A percentile compares a stretch with the other conserved stretches of the same genome.
Evolutionary conservation across 2,113 vertebrate genomes (phyloP).

Genomic region (Prinia subflava): DNA sequence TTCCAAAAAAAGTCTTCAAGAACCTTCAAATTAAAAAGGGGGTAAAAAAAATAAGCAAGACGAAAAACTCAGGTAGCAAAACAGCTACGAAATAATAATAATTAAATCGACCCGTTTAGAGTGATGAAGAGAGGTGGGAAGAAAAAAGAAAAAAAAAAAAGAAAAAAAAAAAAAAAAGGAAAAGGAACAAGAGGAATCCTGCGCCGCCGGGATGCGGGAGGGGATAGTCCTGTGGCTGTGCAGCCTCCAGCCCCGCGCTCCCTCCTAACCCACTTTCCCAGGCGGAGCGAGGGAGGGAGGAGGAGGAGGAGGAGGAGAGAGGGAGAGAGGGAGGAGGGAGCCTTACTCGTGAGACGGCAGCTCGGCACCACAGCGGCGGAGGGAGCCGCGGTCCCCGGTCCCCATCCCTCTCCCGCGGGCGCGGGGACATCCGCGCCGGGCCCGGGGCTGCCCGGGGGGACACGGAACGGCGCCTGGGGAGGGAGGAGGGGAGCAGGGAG

Average conservation of each 20-base stretch:
- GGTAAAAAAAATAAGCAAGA: background rate
- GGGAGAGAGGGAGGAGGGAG: background rate
- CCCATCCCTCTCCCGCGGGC: background rate
- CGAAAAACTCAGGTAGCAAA: conserved; percentile 15
- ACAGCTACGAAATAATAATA: background rate
- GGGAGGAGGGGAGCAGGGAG: background rate
- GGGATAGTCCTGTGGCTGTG: conserved; percentile 61
- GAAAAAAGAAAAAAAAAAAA: background rate
- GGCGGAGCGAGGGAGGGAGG: conserved; percentile 62
- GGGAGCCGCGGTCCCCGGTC: background rate
- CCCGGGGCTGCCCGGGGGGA: conserved; percentile 48
- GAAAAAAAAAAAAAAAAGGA: background rate
- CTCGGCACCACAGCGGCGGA: background rate
- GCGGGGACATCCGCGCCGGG: background rate
- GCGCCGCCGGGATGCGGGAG: conserved; percentile 3
- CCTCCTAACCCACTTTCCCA: conserved; percentile 81
- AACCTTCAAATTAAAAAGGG: background rate
- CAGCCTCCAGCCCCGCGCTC: conserved; percentile 59
- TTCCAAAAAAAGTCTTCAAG: background rate
- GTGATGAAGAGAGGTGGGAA: background rate
- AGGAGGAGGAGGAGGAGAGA: background rate
- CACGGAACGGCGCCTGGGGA: conserved; percentile 67
- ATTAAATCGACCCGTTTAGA: conserved; percentile 26
- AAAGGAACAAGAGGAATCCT: background rate
- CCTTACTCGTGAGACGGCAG: conserved; percentile 7